Evolutionary conservation across 2,113 vertebrate species (phyloP).

Genomic region (Dicaeum eximium): DNA sequence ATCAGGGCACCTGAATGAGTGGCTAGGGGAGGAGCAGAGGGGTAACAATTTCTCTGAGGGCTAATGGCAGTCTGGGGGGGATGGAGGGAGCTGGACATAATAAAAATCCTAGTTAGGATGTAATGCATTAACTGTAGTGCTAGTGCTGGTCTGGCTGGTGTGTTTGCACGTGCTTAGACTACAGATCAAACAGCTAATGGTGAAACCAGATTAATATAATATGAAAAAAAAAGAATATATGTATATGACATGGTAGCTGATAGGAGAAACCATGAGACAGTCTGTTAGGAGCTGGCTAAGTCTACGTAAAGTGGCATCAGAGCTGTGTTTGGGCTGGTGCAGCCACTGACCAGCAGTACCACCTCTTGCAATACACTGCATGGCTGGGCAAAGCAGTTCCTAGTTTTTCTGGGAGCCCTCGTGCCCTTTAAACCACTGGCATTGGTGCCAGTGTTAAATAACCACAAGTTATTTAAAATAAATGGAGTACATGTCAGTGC

Average conservation of each 20-base stretch:
- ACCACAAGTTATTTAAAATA: background rate
- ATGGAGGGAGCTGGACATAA: background rate
- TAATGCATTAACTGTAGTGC: background rate
- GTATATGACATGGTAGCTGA: background rate
- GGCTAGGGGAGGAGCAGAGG: background rate
- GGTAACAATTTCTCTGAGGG: background rate
- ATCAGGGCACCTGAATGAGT: background rate
- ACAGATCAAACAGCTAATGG: background rate
- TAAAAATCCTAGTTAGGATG: background rate
- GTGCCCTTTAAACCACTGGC: background rate
- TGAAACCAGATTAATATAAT: background rate
- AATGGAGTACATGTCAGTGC: background rate
- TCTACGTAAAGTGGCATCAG: fast-evolving
- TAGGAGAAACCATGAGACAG: background rate
- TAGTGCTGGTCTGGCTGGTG: background rate
- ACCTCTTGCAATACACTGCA: background rate
- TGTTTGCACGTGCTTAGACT: background rate
- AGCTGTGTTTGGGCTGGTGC: background rate
- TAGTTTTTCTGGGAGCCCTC: background rate
- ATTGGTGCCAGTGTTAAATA: no score
- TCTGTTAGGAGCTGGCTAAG: background rate
- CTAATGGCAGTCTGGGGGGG: background rate
- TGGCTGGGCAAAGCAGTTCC: background rate
- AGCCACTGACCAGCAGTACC: background rate
- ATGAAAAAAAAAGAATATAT: no score